Conservation (phyloP, 2,797 vertebrate genomes). For the Glyptemys insculpta region DNA sequence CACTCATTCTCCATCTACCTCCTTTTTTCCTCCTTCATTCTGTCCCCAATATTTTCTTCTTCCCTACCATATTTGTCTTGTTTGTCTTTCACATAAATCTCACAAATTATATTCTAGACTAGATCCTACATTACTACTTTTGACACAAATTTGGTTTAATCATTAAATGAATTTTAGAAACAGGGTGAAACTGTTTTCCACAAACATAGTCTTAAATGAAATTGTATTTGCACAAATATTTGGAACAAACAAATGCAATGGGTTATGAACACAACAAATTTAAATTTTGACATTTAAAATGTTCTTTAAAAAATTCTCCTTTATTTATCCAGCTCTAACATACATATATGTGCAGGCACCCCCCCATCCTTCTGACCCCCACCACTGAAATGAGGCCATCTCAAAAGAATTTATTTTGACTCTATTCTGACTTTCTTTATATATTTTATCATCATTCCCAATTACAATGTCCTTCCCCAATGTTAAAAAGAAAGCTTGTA, state of each 20-base stretch:
- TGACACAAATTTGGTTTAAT: not conserved
- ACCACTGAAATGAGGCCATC: not conserved
- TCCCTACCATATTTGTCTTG: not conserved
- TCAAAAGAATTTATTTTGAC: not conserved
- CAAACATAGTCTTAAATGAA: not conserved
- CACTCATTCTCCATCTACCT: not conserved
- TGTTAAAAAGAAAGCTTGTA: not conserved
- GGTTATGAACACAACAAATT: not conserved
- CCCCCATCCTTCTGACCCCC: not conserved
- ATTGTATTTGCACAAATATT: not conserved
- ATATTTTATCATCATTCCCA: not conserved
- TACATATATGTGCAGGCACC: not conserved
- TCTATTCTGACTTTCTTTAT: not conserved
- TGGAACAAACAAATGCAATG: not conserved
- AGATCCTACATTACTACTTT: not conserved
- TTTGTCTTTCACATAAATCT: not conserved
- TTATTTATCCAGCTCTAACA: not conserved
- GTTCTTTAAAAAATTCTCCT: not conserved
- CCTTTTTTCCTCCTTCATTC: not conserved
- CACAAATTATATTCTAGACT: not conserved
- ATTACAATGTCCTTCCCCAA: not conserved
- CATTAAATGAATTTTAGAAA: constrained; percentile 3
- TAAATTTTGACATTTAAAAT: not conserved
- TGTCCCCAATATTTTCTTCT: not conserved
- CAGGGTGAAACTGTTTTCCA: not conserved